Conservation (phyloP, 2,113 vertebrate genomes). For the Trematocara unimaculatum region DNA sequence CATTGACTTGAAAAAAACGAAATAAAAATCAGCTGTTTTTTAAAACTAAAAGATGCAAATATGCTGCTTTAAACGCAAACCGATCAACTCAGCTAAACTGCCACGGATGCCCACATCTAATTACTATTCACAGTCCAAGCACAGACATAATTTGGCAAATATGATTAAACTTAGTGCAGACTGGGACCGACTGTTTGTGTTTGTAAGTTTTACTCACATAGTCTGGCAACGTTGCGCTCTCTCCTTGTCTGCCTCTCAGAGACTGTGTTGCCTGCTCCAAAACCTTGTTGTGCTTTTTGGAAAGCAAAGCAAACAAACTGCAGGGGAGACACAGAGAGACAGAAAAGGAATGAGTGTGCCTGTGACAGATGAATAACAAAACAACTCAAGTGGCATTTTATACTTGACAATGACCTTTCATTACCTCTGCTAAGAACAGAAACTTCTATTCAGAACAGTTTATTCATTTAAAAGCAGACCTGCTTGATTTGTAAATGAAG, state of each 20-base stretch:
- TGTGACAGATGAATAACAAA: neutral
- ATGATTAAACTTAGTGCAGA: neutral
- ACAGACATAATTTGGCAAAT: constrained; percentile 13
- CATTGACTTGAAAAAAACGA: neutral
- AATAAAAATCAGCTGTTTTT: neutral
- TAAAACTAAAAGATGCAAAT: neutral
- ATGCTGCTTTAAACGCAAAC: neutral
- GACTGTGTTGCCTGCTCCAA: constrained; percentile 97
- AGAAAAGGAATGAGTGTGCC: neutral
- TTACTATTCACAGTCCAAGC: neutral
- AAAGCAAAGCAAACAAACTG: constrained; percentile 96
- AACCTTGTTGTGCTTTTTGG: constrained; percentile 99
- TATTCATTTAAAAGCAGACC: neutral
- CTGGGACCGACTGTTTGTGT: neutral
- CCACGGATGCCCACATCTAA: neutral
- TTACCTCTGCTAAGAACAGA: neutral
- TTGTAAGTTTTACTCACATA: constrained; percentile 83
- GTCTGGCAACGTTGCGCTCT: constrained; percentile 83
- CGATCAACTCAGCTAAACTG: neutral
- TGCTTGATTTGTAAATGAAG: constrained; percentile 17
- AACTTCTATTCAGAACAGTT: neutral
- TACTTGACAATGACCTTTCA: neutral
- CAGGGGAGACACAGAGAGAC: constrained; percentile 12
- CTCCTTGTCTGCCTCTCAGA: constrained; percentile 79
- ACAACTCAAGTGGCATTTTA: neutral